Percentiles rank a stretch among this genome's conserved stretches.
These are phyloP conservation scores for Carcina quercana DNA, from an alignment of 2,888 invertebrate species.

Conservation along the genomic window DNA sequence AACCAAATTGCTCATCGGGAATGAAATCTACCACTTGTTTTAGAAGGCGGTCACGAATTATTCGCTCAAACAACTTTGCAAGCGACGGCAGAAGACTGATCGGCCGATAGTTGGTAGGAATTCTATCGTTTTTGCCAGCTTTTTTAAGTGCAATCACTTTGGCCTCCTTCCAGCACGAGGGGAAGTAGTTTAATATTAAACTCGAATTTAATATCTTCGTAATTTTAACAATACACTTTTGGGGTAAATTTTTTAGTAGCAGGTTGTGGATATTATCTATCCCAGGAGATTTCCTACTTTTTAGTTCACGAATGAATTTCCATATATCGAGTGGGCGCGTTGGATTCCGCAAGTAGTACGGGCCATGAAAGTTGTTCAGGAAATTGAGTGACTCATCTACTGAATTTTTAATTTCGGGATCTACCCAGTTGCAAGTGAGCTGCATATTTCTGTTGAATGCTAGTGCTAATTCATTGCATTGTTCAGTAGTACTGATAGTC, in stretches of 20 bases:
- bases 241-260: slow-evolving; percentile 4
- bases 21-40: not conserved
- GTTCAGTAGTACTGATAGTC: slow-evolving; percentile 1
- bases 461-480: slow-evolving; percentile 4
- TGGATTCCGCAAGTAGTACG: no score
- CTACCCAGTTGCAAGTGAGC: slow-evolving; percentile 6
- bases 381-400: no score
- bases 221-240: slow-evolving; percentile 2
- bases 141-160: slow-evolving; percentile 9
- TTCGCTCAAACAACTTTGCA: slow-evolving; percentile 9
- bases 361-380: no score
- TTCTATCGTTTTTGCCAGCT: slow-evolving; percentile 6
- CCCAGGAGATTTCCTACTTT: slow-evolving; percentile 6
- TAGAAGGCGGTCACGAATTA: slow-evolving; percentile 4
- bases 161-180: slow-evolving; percentile 1
- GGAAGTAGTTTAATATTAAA: slow-evolving; percentile 5
- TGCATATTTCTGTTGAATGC: slow-evolving; percentile 7
- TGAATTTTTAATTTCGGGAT: no score
- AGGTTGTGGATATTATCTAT: slow-evolving; percentile 3
- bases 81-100: slow-evolving; percentile 11
- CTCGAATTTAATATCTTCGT: slow-evolving; percentile 10
- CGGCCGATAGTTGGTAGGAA: slow-evolving; percentile 8
- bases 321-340: slow-evolving; percentile 4
- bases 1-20: slow-evolving; percentile 12
- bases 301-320: slow-evolving; percentile 2